A percentile compares a stretch with the other conserved stretches of the same genome.
Conservation (phyloP, 1,140 invertebrate species). For the Lasaia peninsularis region DNA sequence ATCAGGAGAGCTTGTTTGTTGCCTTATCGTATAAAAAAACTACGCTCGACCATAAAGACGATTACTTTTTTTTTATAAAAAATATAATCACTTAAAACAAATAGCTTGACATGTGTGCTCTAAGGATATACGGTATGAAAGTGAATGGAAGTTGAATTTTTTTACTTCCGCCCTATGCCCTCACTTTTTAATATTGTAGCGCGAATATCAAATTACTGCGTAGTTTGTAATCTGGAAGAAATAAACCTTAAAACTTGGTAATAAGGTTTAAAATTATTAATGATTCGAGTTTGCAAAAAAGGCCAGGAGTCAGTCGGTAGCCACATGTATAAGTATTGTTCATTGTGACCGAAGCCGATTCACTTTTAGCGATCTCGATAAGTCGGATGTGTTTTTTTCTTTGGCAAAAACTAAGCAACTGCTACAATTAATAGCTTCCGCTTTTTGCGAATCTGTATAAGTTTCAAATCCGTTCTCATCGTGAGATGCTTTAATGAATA, state of each 20-base stretch:
- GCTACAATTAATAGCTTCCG: constrained; percentile 59
- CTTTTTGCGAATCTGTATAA: constrained; percentile 29
- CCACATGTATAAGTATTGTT: constrained; percentile 69
- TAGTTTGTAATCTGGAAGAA: constrained; percentile 22
- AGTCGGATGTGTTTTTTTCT: constrained; percentile 52
- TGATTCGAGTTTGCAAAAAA: constrained; percentile 13
- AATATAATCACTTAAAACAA: constrained; percentile 21
- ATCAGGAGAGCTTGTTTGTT: no score
- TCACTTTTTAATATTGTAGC: constrained; percentile 66
- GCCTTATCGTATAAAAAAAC: constrained; percentile 10
- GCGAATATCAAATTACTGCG: constrained; percentile 65
- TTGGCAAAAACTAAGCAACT: constrained; percentile 44
- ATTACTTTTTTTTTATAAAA: constrained; percentile 3
- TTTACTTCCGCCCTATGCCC: constrained; percentile 72
- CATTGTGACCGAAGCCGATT: constrained; percentile 50
- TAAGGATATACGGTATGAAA: constrained; percentile 56
- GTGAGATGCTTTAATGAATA: no score
- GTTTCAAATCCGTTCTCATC: not conserved
- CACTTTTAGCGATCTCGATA: constrained; percentile 57
- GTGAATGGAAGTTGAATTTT: constrained; percentile 63
- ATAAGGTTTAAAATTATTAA: constrained; percentile 23
- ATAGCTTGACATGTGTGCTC: constrained; percentile 47
- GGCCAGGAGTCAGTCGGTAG: constrained; percentile 51
- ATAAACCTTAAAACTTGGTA: constrained; percentile 6
- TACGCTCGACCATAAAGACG: no score